phyloP scores from a whole-genome alignment of 2,888 invertebrate genomes.

The Prosapia bicincta region DNA sequence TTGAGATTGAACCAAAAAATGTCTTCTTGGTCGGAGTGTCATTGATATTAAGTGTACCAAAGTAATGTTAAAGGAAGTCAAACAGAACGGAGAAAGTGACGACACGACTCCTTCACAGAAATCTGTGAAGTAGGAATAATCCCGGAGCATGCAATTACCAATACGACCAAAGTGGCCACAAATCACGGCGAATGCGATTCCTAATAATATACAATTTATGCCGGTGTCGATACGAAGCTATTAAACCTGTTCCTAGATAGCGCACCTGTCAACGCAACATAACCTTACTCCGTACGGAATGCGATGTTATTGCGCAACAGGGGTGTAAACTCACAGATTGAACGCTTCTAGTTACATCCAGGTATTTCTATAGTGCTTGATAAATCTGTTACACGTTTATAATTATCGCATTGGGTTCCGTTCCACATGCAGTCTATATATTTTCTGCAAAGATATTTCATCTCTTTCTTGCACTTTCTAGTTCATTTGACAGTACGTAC shows the following conservation, averaged over 20 bases:
- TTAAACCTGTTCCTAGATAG: not conserved
- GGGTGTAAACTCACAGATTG: not conserved
- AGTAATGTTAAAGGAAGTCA: too few species aligned
- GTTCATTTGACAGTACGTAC: too few species aligned
- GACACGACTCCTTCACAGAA: not conserved
- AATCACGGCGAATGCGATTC: not conserved
- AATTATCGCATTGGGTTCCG: too few species aligned
- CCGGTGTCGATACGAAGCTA: not conserved
- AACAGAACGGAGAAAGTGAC: not conserved
- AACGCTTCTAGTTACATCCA: not conserved
- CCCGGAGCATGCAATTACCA: not conserved
- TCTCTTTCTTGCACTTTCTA: too few species aligned
- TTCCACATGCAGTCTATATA: too few species aligned
- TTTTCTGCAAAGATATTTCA: too few species aligned
- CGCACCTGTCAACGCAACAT: not conserved
- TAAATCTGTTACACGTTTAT: too few species aligned
- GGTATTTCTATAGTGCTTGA: too few species aligned
- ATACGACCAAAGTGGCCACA: not conserved
- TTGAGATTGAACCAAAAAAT: too few species aligned
- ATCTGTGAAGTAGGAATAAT: not conserved
- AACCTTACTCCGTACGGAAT: not conserved
- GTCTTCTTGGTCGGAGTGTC: too few species aligned
- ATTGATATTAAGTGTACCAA: too few species aligned
- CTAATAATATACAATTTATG: not conserved
- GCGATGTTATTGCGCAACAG: not conserved